Evolutionary conservation across 1,140 invertebrate genomes (phyloP).

Genomic region (Brachionus angularis): DNA sequence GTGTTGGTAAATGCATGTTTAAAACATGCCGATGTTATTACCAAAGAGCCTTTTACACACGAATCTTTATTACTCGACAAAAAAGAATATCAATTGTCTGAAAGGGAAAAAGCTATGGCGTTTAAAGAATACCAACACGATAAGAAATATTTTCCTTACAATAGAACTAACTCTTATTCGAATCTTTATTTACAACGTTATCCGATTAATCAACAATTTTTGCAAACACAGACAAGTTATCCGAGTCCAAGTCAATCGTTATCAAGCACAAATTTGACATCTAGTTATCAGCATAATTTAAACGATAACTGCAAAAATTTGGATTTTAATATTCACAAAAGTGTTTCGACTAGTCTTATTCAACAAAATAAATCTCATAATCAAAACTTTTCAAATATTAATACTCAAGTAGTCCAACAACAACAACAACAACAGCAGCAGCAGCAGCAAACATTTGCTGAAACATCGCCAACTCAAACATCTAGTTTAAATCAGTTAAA

Average conservation of each 20-base stretch:
- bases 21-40: slow-evolving; percentile 51
- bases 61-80: slow-evolving; percentile 90
- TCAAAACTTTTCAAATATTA: background rate
- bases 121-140: slow-evolving; percentile 58
- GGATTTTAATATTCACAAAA: too few relatives aligned
- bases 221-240: too few relatives aligned
- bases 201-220: background rate
- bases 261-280: too few relatives aligned
- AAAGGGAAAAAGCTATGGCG: slow-evolving; percentile 86
- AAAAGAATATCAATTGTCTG: slow-evolving; percentile 89
- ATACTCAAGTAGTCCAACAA: background rate
- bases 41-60: slow-evolving; percentile 84
- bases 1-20: slow-evolving; percentile 49
- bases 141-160: slow-evolving; percentile 38
- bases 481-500: background rate
- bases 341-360: background rate
- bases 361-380: background rate
- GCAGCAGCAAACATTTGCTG: too few relatives aligned
- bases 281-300: too few relatives aligned
- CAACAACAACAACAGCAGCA: background rate
- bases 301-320: too few relatives aligned
- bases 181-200: background rate
- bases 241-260: too few relatives aligned
- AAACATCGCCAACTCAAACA: background rate
- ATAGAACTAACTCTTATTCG: slow-evolving; percentile 3